These are phyloP conservation scores for Spilogale gracilis DNA, from an alignment of 2,113 vertebrate genomes.

Conservation along the genomic window DNA sequence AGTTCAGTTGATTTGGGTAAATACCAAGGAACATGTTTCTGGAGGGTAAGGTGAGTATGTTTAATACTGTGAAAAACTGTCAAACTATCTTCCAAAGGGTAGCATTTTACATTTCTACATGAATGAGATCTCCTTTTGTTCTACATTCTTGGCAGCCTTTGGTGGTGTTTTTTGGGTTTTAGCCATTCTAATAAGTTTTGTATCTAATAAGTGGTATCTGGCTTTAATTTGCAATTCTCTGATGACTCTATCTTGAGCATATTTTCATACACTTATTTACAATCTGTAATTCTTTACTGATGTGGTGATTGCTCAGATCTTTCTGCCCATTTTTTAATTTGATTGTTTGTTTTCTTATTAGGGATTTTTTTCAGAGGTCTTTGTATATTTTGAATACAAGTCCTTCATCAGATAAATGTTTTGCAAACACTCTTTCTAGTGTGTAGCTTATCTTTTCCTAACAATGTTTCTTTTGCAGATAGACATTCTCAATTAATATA, in stretches of 20 bases:
- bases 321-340: not conserved
- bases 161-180: not conserved
- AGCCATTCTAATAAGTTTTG: not conserved
- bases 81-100: not conserved
- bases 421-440: not conserved
- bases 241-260: not conserved
- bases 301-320: not conserved
- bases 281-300: not conserved
- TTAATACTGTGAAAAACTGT: not conserved
- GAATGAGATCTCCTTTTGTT: not conserved
- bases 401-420: not conserved
- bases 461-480: not conserved
- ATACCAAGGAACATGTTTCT: not conserved
- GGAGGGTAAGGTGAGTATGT: not conserved
- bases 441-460: not conserved
- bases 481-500: not conserved
- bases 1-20: not conserved
- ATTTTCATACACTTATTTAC: not conserved
- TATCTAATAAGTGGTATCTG: not conserved
- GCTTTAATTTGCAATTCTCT: not conserved
- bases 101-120: not conserved
- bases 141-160: not conserved
- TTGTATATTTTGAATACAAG: not conserved
- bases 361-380: not conserved
- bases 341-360: not conserved